Conservation (phyloP, 2,113 vertebrate genomes). For the Puntigrus tetrazona region DNA sequence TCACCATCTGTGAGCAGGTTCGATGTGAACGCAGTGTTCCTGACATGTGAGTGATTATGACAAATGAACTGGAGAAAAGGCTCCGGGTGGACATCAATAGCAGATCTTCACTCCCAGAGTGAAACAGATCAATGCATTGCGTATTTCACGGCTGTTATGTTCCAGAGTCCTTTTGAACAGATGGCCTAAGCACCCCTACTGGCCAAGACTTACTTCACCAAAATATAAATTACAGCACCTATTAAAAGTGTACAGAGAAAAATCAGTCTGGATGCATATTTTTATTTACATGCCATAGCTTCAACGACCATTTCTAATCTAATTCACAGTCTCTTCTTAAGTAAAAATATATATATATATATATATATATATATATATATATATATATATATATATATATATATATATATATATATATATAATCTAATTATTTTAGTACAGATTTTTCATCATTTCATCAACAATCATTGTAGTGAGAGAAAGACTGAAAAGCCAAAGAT, state of each 20-base stretch:
- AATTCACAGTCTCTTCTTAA: neutral
- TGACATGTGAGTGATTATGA: conserved; percentile 73
- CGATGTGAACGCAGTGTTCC: conserved; percentile 16
- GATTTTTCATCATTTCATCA: neutral
- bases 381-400: too few species aligned
- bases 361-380: too few species aligned
- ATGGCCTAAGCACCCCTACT: conserved; percentile 39
- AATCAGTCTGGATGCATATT: neutral
- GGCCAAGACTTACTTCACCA: conserved; percentile 12
- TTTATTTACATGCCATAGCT: neutral
- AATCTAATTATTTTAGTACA: neutral
- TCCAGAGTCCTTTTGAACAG: neutral
- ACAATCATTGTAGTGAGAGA: neutral
- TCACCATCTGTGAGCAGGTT: conserved; percentile 62
- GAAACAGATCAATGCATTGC: conserved; percentile 69
- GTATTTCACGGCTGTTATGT: conserved; percentile 65
- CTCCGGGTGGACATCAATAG: conserved; percentile 71
- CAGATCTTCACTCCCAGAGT: conserved; percentile 72
- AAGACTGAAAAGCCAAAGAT: neutral
- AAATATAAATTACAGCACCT: neutral
- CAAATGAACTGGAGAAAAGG: conserved; percentile 75
- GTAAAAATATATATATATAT: too few species aligned
- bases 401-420: too few species aligned
- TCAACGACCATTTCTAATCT: neutral
- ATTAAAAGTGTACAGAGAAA: too few species aligned